Evolutionary conservation across 2,888 invertebrate genomes (phyloP), one percentile per base, ranked within the genome.

Genomic region (Drosophila helvetica): DNA sequence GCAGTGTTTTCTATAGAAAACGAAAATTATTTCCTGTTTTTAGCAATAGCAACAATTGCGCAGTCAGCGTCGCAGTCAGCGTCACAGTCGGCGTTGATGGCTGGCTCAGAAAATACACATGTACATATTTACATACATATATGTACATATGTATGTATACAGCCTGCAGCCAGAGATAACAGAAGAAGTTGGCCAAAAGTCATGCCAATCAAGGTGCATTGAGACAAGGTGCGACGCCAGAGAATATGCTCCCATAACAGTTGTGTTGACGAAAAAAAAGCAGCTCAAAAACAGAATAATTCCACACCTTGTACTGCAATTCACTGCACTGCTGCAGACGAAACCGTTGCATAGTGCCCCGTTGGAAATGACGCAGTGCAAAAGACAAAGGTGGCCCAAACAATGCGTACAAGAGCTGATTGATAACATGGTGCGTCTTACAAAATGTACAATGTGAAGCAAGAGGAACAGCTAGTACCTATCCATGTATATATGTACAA

Each of bases 11-110:
- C 67, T 54, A 57, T 77, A 77, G 74, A 74, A 80, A 83, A 60
- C 68, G 50, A 80, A 80, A 80, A 77, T 74, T 68, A 74, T 86
- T 80, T 86, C 80, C 84, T 80, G 87, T 71, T 86, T 83, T 54
- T 51, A 66, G 51, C 52, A 74, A 72, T 33, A 55, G 43, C 54
- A 73, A 56, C 17, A 30, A 52, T 38, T 38, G 38, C 38, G 38
- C 38, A 7, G 38, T 38, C 38, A 38, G 38, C 38, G 38, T 38
- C 38, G 38, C 38, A 38, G 38, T 15, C 7, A 38, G 38, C 38
- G 38, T 38, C 6, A 15, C 38, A 38, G 38, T n/a, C n/a, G 7
- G 38, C 38, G 38, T 38, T n/a, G 38, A 38, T 38, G 33, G 70
- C 38, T 45, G 72, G 43, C 43, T 69, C 72, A 27, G 50, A 52